Base-by-base conservation (phyloP, 2,797 vertebrate genomes). In the Danionella dracula region DNA sequence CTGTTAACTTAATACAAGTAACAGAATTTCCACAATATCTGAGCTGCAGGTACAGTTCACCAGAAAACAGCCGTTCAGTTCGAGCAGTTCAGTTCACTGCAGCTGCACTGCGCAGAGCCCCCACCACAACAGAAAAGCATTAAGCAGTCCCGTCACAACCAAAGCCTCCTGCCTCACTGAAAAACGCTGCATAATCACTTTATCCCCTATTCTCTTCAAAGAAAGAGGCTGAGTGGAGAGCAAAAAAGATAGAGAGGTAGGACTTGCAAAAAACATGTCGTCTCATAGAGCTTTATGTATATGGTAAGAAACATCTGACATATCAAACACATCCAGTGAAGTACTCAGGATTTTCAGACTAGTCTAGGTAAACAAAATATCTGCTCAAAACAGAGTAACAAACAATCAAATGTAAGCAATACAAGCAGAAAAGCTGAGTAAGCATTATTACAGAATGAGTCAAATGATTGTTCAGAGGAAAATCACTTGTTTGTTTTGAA, bases 171-270 rank as follows among this genome's bases (percentile, higher is more conserved):
- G 66, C 56, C 69, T 49, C 31, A n/a, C 34, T 49, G 50, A 53
- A 78, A 79, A 74, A 50, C 49, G 71, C 73, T 53, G 70, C 51
- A 75, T 76, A 81, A 79, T 75, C 76, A 71, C 71, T 74, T 72
- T 66, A 72, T 57, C 64, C 69, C 59, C 45, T 41, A 64, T 62
- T 75, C 72, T 69, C 53, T 58, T 72, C 55, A 68, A 50, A 76
- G 62, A 72, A 38, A 66, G 41, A 48, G 54, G 15, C 17, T 19
- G 55, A 58, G 34, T 19, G 49, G 17, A 65, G 20, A 37, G 35
- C 62, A 13, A 40, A 10, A 50, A 27, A 48, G 41, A 46, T 17
- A 54, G 13, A 23, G 48, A 29, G 27, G 12, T 48, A 38, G 32
- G 21, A 56, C 48, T 59, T 7, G 53, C 27, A 48, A 19, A 72